Evolutionary conservation across 2,888 invertebrate species (phyloP), one percentile per base, ranked within the genome.

Genomic region (Entomobrya multifasciata): DNA sequence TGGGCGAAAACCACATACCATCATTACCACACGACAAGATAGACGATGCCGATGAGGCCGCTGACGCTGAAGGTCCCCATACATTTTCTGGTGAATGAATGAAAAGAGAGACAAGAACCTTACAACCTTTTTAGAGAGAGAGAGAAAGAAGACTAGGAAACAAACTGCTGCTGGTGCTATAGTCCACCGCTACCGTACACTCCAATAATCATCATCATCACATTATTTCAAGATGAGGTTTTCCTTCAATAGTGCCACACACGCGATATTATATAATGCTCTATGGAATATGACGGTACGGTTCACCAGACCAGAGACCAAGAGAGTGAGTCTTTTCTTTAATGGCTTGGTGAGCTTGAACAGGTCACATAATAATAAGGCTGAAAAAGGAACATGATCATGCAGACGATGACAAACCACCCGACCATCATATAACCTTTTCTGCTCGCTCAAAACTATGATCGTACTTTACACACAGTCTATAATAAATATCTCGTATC

Each of bases 1-100:
- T 22, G 10, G 22, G 44, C 41, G 67, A n/a, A 84, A 84, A 84
- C 84, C 84, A 30, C 84, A 84, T 67, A 49, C 83, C 83, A 83
- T 77, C 65, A 83, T 83, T 83, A 65, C 83, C 83, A 41, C 83
- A 49, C 55, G 77, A 82, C 41, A 20, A 62, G 65, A 67, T 4
- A 20, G 20, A 17, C 36, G 67, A 22, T 44, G 41, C 41, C 22
- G 67, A 67, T 62, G 30, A 62, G 15, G 27, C 22, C 6, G 27
- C 13, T 27, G 78, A 57, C 44, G 41, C 11, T 41, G 27, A 57
- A 57, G 76, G 41, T 41, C 41, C 36, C 55, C 72, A 13, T 52
- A 44, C 67, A n/a, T 67, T 41, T 77, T 77, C 36, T 41, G 55
- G 76, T 77, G 57, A 76, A 76, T 76, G 76, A 30, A 70, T n/a